These are phyloP conservation scores for Amphimallon solstitiale DNA, from an alignment of 2,888 invertebrate genomes.

Conservation along the genomic window DNA sequence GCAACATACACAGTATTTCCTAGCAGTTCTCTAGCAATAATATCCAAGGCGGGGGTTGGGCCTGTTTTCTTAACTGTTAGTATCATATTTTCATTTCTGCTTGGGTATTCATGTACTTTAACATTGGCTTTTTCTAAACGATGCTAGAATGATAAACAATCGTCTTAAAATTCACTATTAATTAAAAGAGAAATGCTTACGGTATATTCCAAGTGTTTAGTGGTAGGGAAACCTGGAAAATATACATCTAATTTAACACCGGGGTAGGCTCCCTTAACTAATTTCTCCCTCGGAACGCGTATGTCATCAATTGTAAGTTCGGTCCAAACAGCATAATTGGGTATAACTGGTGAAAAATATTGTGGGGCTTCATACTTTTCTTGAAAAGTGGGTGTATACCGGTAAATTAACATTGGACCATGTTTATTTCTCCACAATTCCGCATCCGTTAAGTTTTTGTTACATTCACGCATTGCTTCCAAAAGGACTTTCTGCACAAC, in stretches of 20 bases:
- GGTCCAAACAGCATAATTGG: slow-evolving; percentile 68
- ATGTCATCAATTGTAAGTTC: slow-evolving; percentile 69
- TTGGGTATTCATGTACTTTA: slow-evolving; percentile 88
- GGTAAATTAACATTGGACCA: slow-evolving; percentile 88
- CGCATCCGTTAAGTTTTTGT: slow-evolving; percentile 71
- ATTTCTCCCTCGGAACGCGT: slow-evolving; percentile 66
- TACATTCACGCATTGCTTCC: slow-evolving; percentile 78
- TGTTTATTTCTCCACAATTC: slow-evolving; percentile 82
- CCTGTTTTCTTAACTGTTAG: slow-evolving; percentile 68
- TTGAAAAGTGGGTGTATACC: slow-evolving; percentile 69
- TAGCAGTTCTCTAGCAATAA: slow-evolving; percentile 71
- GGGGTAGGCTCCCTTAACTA: slow-evolving; percentile 77
- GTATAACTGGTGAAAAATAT: slow-evolving; percentile 71
- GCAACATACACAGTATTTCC: slow-evolving; percentile 82
- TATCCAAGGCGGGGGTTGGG: slow-evolving; percentile 55
- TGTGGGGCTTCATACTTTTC: slow-evolving; percentile 70
- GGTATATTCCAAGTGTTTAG: slow-evolving; percentile 83
- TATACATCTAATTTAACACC: slow-evolving; percentile 75
- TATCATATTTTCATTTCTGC: slow-evolving; percentile 85
- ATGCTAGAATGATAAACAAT: slow-evolving; percentile 48
- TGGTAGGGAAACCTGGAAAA: slow-evolving; percentile 93
- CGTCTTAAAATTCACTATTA: not conserved
- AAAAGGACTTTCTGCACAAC: slow-evolving; percentile 72
- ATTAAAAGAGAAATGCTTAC: slow-evolving; percentile 63
- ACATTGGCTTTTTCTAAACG: slow-evolving; percentile 74